Evolutionary conservation across 2,888 invertebrate genomes (phyloP).

Genomic region (Oegoconia quadripuncta): DNA sequence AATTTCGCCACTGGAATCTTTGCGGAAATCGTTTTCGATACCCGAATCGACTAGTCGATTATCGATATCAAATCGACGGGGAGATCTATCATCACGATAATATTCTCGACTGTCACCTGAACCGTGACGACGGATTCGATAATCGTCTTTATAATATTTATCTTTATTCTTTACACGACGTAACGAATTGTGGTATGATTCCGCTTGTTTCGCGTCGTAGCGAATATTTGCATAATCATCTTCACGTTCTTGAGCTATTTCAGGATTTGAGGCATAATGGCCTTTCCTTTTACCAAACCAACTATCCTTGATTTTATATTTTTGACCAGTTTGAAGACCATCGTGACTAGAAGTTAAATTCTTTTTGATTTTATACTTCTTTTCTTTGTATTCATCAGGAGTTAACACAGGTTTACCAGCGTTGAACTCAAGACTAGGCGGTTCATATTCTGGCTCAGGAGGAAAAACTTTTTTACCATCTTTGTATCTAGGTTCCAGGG

Average conservation of each 20-base stretch:
- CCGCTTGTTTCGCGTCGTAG: slow-evolving; percentile 54
- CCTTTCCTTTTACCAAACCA: slow-evolving; percentile 70
- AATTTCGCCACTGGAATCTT: slow-evolving; percentile 82
- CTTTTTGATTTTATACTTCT: slow-evolving; percentile 70
- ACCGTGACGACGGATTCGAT: slow-evolving; percentile 61
- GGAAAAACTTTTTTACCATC: slow-evolving; percentile 60
- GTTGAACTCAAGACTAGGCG: slow-evolving; percentile 82
- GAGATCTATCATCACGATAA: slow-evolving; percentile 62
- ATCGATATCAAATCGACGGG: slow-evolving; percentile 72
- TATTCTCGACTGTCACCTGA: slow-evolving; percentile 74
- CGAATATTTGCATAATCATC: slow-evolving; percentile 69
- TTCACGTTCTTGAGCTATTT: slow-evolving; percentile 76
- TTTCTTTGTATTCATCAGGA: slow-evolving; percentile 79
- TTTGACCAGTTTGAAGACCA: slow-evolving; percentile 59
- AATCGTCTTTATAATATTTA: slow-evolving; percentile 47
- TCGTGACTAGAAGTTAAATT: slow-evolving; percentile 73
- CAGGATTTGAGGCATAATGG: slow-evolving; percentile 81
- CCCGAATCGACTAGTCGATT: slow-evolving; percentile 87
- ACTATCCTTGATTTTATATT: slow-evolving; percentile 66
- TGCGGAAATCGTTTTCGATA: slow-evolving; percentile 88
- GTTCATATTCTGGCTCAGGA: slow-evolving; percentile 79
- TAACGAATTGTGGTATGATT: slow-evolving; percentile 81
- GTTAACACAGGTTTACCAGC: slow-evolving; percentile 77
- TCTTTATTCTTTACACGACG: slow-evolving; percentile 79
- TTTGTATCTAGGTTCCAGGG: slow-evolving; percentile 44